Percentiles rank a stretch among this genome's conserved stretches.
These are phyloP conservation scores for Panulirus ornatus DNA, from an alignment of 1,140 invertebrate species.

Conservation along the genomic window DNA sequence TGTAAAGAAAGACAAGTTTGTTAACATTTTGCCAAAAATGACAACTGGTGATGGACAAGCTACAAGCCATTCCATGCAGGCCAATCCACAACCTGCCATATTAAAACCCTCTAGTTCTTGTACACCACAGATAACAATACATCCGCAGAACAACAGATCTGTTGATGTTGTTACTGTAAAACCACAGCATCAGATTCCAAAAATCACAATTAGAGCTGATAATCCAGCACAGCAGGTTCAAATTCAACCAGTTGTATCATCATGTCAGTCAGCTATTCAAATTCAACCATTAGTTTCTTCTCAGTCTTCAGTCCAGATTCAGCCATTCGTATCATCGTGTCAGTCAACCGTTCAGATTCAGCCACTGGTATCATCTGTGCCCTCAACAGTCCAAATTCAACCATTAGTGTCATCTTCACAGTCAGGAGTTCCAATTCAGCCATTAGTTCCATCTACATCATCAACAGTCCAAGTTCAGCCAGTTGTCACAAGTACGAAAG, in stretches of 20 bases:
- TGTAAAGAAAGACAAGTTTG: constrained; percentile 62
- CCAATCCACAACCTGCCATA: constrained; percentile 11
- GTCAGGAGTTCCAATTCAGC: constrained; percentile 50
- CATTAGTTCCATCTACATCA: constrained; percentile 28
- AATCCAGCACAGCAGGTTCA: constrained; percentile 30
- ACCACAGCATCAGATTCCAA: constrained; percentile 43
- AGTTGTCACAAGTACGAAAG: constrained; percentile 45
- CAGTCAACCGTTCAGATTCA: constrained; percentile 48
- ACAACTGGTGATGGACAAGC: constrained; percentile 23
- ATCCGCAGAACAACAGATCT: constrained; percentile 34
- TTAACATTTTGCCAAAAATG: constrained; percentile 63
- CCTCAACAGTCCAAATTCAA: constrained; percentile 57
- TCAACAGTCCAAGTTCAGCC: constrained; percentile 48
- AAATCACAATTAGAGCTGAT: constrained; percentile 57
- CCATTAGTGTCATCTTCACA: constrained; percentile 32
- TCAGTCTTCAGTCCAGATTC: constrained; percentile 42
- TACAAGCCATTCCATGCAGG: neutral
- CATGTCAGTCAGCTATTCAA: constrained; percentile 36
- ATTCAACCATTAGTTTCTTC: constrained; percentile 43
- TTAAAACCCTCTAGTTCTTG: constrained; percentile 27
- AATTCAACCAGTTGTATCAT: constrained; percentile 39
- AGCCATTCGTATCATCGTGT: constrained; percentile 41
- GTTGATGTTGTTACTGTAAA: constrained; percentile 33
- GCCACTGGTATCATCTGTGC: constrained; percentile 27
- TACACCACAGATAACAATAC: constrained; percentile 57